A percentile compares a stretch with the other conserved stretches of the same genome.
Evolutionary conservation across 2,888 invertebrate species (phyloP).

Genomic region (Periphyllus acericola): DNA sequence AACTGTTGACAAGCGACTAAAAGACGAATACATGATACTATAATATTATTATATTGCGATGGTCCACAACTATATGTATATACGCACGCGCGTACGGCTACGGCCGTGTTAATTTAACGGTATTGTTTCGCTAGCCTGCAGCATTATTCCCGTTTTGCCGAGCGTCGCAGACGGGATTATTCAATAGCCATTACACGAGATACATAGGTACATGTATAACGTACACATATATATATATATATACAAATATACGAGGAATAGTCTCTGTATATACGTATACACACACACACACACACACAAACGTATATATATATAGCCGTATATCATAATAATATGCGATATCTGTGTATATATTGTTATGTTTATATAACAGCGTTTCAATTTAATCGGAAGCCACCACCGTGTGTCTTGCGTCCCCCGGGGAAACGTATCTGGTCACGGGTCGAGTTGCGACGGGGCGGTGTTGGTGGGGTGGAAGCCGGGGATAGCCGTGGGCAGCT

Average conservation of each 20-base stretch:
- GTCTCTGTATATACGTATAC: neutral
- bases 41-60: neutral
- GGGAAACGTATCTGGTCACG: neutral
- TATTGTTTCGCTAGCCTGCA: neutral
- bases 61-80: neutral
- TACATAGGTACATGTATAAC: neutral
- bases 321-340: neutral
- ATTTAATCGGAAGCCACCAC: neutral
- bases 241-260: no score
- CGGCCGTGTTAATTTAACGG: neutral
- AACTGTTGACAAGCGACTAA: no score
- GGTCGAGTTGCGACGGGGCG: neutral
- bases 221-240: no score
- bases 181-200: neutral
- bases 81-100: neutral
- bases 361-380: neutral
- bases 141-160: neutral
- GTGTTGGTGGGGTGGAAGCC: no score
- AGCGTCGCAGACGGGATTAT: neutral
- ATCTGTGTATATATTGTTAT: neutral
- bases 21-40: neutral
- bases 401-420: neutral
- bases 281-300: no score
- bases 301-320: no score
- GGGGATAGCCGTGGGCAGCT: no score